Evolutionary conservation across 1,140 invertebrate genomes (phyloP), one percentile per base, ranked within the genome.

Genomic region (Cydia splendana): DNA sequence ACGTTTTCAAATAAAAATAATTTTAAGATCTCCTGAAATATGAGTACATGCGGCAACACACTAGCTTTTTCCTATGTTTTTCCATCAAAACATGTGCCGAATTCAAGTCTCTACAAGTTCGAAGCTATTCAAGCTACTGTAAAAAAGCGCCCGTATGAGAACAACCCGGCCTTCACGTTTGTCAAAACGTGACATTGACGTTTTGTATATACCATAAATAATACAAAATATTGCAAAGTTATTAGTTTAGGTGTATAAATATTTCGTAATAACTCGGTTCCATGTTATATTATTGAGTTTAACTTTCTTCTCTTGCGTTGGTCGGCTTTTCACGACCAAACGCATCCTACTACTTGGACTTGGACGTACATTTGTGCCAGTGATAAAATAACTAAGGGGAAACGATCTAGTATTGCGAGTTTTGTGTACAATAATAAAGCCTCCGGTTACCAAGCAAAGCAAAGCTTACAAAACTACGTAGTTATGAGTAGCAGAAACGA

Each of bases 401-500:
- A 57, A 57, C 53, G 51, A 53, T 15, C n/a, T n/a, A 53, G 9
- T 53, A 18, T 53, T 53, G 2, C 12, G 42, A 7, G 10, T 45
- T 12, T 53, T 53, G 51, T 53, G 13, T 53, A 53, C 51, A 53
- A n/a, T 53, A 53, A 53, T 53, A 53, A 45, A 53, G 51, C 15
- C 51, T 53, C 4, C n/a, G 10, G 51, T 53, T n/a, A 53, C 51
- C 51, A n/a, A 53, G 51, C 13, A 4, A n/a, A 53, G 51, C 13
- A 4, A 53, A n/a, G 5, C n/a, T 5, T n/a, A 53, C 51, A 62
- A 62, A 62, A 20, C n/a, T 71, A 15, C 28, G 13, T 67, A 67
- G 30, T 12, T 71, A 71, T 71, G 67, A 45, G 67, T 42, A 18
- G 34, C 34, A 71, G 67, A 71, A 71, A 71, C 18, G 34, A 71